Base-by-base conservation (phyloP, 2,888 invertebrate species). In the Phania funesta region DNA sequence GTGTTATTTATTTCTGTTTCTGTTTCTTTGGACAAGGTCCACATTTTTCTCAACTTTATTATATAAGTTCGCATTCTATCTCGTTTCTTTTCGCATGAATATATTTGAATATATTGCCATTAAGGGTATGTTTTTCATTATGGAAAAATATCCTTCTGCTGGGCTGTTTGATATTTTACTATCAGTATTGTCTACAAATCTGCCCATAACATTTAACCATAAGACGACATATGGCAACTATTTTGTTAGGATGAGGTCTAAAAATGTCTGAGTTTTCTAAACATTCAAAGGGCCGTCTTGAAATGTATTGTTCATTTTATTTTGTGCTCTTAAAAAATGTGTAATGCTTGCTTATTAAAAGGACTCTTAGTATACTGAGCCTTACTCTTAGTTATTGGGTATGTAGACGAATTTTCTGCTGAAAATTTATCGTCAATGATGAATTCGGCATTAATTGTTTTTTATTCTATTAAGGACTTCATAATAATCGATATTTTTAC, bases 221-320 rank as follows among this genome's bases (percentile, higher is more conserved):
- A 64, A 48, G 5, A 48, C 48, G 13, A 48, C 48, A 22, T 48
- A 48, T 32, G 48, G 35, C 11, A 50, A 13, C 20, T 64, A 64
- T 2, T n/a, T 22, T 13, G 32, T 60, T 2, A 60, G 20, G 2
- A 71, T 7, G 1, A 71, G 24, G 2, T 58, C 26, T 5, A 35
- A 8, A 6, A 60, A 50, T 18, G 3, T 7, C 16, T 60, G 18
- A 16, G 16, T n/a, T 1, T 5, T 46, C 13, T 16, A 60, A 4
- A 11, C 13, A 0, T 35, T 38, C 24, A n/a, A n/a, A n/a, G n/a
- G 1, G 16, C 20, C 1, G 9, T 4, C 11, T 5, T 3, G 6
- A 20, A n/a, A n/a, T 3, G 8, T 9, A 20, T 58, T 22, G 8
- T 20, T 8, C 5, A 35, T 20, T 35, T 22, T 44, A 1, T 35